Base-by-base conservation (phyloP, 2,797 vertebrate species). In the Sebastes aleutianus region DNA sequence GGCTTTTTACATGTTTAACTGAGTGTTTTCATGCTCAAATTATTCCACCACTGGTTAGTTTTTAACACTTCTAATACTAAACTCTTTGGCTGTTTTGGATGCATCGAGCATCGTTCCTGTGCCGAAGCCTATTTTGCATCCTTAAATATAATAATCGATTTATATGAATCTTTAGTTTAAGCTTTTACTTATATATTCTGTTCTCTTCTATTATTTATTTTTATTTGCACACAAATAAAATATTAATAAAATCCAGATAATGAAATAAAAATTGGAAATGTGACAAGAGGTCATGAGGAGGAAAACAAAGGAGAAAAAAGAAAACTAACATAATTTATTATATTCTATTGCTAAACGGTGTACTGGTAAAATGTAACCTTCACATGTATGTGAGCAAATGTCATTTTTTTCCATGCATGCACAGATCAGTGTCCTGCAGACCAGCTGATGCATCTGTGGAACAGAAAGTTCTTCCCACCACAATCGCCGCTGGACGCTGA, bases 391-490 rank as follows among this genome's bases (percentile, higher is more conserved):
- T 22, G 13, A 24, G 6, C 24, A 62, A 6, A 7, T 54, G 34
- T 6, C 1, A 9, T 6, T 47, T 78, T 64, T 47, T 64, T 47
- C 32, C 18, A 50, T 50, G 18, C 9, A 16, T 57, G 65, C 12
- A 32, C 29, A 4, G 10, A 27, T 71, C 50, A n/a, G 50, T 16
- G 47, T 56, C 27, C 56, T 43, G 36, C 74, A 39, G 39, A 74
- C 13, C 18, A 47, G 2, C 54, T 36, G 32, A 79, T 59, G 68
- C 83, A 94, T 90, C 86, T 95, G 94, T 75, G 50, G 80, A 56
- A 79, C 84, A 75, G 32, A n/a, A 78, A 9, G 77, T 88, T 85
- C 56, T 92, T 94, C 93, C 88, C 95, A 94, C 77, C 47, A 24
- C 59, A 90, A 78, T 90, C 89, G 1, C 57, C 74, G 14, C 12